phyloP scores from a whole-genome alignment of 2,797 vertebrate genomes.

The Setipinna tenuifilis region DNA sequence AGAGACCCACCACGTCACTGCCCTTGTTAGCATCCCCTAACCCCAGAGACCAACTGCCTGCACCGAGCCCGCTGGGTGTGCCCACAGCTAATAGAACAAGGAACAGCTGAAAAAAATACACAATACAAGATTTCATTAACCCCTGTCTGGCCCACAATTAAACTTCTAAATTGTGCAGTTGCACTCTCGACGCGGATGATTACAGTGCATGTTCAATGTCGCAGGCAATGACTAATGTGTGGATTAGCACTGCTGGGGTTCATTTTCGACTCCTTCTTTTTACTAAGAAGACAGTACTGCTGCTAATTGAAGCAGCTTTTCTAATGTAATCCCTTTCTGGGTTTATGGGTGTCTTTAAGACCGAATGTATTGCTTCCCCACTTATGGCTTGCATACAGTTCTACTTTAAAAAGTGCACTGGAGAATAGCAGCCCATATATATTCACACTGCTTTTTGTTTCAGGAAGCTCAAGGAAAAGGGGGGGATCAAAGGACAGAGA shows the following conservation, averaged over 20 bases:
- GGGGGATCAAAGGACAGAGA: neutral
- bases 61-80: neutral
- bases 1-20: neutral
- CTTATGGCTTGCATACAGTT: neutral
- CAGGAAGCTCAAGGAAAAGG: neutral
- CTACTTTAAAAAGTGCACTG: neutral
- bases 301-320: constrained; percentile 7
- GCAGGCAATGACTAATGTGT: neutral
- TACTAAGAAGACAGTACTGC: neutral
- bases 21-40: constrained; percentile 18
- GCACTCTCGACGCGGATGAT: neutral
- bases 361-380: neutral
- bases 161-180: constrained; percentile 6
- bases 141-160: constrained; percentile 33
- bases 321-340: neutral
- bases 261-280: constrained; percentile 5
- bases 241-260: constrained; percentile 13
- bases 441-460: neutral
- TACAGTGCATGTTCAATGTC: neutral
- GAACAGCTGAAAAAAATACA: constrained; percentile 27
- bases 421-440: neutral
- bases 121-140: constrained; percentile 38
- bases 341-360: neutral
- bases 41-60: neutral
- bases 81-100: neutral